Evolutionary conservation across 2,888 invertebrate species (phyloP), one percentile per base, ranked within the genome.

Genomic region (Catonia carolina): DNA sequence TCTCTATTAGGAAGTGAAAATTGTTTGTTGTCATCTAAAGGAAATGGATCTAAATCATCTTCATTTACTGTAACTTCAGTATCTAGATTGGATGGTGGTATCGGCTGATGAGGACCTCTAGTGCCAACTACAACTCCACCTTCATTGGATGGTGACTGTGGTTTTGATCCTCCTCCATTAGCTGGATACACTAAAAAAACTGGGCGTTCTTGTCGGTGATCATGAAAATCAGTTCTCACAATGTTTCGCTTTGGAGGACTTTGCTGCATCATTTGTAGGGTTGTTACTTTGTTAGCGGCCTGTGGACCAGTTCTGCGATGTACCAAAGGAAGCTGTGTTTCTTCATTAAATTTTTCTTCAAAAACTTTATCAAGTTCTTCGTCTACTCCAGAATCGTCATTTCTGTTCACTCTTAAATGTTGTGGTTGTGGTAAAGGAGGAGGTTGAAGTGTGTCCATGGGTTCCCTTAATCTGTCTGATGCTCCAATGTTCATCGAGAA

Each of bases 211-310:
- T 59, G 53, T 51, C 53, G 45, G 31, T 52, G 53, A 15, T 50
- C 39, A 20, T 50, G 60, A 39, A 37, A 31, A 35, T 54, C 60
- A 7, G 55, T 53, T 36, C 56, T 50, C 18, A 60, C 45, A 17
- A 55, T 20, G 27, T 48, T 36, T 33, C 54, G 56, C 17, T 53
- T 53, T 8, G 61, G 60, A 12, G 60, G 60, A 5, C 68, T 71
- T 50, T 74, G 72, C 66, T 84, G 83, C 45, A 85, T 76, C 85
- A 85, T 84, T 71, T 85, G 85, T 31, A 84, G 68, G 0, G 84
- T 84, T 10, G 83, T 78, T 0, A 84, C 78, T 59, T 75, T 74
- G 0, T 77, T 77, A 22, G 78, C 76, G 6, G 55, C 37, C 47
- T 55, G 60, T 33, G 59, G 60, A 14, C 64, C 64, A 42, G 62